Evolutionary conservation across 2,113 vertebrate species (phyloP).

Genomic region (Vimba vimba): DNA sequence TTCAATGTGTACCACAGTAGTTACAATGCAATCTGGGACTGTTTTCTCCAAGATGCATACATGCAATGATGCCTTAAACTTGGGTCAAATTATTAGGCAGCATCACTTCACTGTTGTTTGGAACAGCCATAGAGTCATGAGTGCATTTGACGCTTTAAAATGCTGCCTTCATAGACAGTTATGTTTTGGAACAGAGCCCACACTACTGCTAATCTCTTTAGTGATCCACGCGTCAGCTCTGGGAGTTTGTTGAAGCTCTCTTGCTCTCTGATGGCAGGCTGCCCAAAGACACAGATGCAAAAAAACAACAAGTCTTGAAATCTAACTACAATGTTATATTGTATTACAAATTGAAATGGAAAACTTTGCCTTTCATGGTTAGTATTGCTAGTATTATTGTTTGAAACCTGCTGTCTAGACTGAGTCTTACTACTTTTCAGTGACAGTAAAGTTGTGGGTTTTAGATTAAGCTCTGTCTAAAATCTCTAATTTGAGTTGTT

Average conservation of each 20-base stretch:
- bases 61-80: not conserved
- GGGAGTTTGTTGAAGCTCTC: not conserved
- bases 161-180: not conserved
- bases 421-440: not conserved
- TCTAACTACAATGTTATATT: not conserved
- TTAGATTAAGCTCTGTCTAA: not conserved
- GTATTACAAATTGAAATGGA: not conserved
- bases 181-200: not conserved
- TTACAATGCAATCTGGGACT: not conserved
- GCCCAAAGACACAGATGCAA: conserved; percentile 2
- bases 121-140: not conserved
- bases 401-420: conserved; percentile 10
- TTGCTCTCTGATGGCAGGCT: conserved; percentile 14
- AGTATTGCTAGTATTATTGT: not conserved
- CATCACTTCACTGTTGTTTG: not conserved
- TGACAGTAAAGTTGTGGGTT: not conserved
- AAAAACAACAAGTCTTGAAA: not conserved
- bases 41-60: not conserved
- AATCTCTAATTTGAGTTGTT: not conserved
- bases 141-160: not conserved
- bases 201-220: conserved; percentile 15
- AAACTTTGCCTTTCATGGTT: not conserved
- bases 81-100: not conserved
- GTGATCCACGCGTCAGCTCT: not conserved
- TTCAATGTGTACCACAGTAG: not conserved